Base-by-base conservation (phyloP, 2,113 vertebrate genomes). In the Callipepla squamata region DNA sequence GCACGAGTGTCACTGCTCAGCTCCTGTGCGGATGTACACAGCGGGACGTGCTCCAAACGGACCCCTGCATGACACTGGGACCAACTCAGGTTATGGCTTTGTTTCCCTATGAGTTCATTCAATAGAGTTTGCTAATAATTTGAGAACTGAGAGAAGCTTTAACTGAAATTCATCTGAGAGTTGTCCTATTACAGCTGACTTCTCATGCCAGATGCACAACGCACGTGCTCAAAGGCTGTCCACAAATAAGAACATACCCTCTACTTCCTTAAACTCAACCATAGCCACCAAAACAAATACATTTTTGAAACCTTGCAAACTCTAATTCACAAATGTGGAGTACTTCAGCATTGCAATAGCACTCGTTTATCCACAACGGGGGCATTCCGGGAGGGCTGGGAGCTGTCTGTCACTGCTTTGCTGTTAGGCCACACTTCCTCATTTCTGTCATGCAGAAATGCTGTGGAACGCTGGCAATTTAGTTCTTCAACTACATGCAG, bases 251-350 rank as follows among this genome's bases (percentile, higher is more conserved):
- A 76, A 58, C 1, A 58, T 0, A n/a, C 0, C n/a, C 32, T 86
- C 13, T 23, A 1, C 80, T 55, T 84, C 32, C 63, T 87, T 84
- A 22, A 66, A 26, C 34, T n/a, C 42, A 74, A 72, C 36, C 23
- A 69, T 6, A 93, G 92, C 96, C 97, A 97, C 96, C 97, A 96
- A 97, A 96, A 91, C 90, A 95, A 96, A 89, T 18, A 78, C 93
- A 97, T 97, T 97, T 97, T 97, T 97, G 97, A 97, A 94, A 91
- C 68, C 82, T 95, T 89, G 94, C 94, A 89, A 94, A 97, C 85
- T 87, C 69, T 92, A 96, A 90, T 90, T 97, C 96, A 96, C 96
- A 92, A 90, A 96, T 93, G 93, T 96, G 92, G 80, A 92, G 72
- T 91, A 88, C 57, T 94, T 92, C 66, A 89, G 95, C 92, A 96